Evolutionary conservation across 92 coral and sea anemone genomes (phyloP), one percentile per base, ranked within the genome.

Genomic region (Muricea muricata): DNA sequence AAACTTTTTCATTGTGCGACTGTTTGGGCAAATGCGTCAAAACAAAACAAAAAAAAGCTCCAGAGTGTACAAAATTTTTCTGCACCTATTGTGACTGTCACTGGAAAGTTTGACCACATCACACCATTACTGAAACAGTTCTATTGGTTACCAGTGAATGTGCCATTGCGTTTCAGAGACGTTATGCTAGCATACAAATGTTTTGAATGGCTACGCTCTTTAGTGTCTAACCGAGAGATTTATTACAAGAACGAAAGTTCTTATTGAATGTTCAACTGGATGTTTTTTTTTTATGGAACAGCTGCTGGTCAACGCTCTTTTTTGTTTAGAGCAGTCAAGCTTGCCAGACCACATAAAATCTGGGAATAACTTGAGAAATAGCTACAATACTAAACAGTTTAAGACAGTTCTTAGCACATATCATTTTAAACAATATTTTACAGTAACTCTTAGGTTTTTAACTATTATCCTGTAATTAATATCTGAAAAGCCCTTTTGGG

Each of bases 21-120:
- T 11, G 82, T 47, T 14, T 77, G 82, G 82, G 42, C 82, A 31
- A 70, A 32, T 18, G 35, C 76, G 46, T 70, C 76, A 14, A 32
- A 70, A 11, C 12, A 17, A 47, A 85, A 85, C 78, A 65, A 39
- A 47, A 26, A n/a, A 35, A 85, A 40, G 81, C 73, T 85, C n/a
- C 84, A 85, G 57, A 85, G 68, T 46, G 77, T 85, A 28, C 89
- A 63, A 78, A 85, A 75, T 65, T 63, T 85, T 63, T 78, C 89
- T 0, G 84, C 79, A 39, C 39, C 69, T 31, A 85, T 76, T n/a
- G 78, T 61, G 17, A 75, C 84, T 20, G 84, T 77, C 33, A 41
- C 60, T 18, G 35, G 82, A 46, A 84, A 84, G 61, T 74, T 41
- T 57, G 88, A 63, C 52, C 87, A 84, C 37, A 73, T 72, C 28